Conservation (phyloP, 2,888 invertebrate genomes). For the Chrysolina haemoptera region DNA sequence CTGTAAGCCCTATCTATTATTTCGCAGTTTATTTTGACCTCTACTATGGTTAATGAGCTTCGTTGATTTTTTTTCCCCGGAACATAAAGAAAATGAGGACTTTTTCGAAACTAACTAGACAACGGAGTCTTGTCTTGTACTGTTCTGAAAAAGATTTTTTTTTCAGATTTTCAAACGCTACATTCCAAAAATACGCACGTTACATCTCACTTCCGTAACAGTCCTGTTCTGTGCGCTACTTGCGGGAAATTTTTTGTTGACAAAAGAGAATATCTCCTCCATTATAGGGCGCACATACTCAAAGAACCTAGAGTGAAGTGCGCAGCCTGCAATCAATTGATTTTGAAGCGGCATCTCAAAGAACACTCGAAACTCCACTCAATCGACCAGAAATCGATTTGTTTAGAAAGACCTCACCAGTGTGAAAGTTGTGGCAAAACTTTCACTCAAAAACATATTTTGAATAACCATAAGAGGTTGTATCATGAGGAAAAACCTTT, state of each 20-base stretch:
- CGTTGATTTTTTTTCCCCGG: too few species aligned
- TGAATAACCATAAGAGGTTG: slow-evolving; percentile 25
- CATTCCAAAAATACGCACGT: neutral
- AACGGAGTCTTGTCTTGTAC: neutral
- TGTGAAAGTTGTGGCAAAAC: slow-evolving; percentile 30
- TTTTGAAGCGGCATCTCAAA: neutral
- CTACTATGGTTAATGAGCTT: too few species aligned
- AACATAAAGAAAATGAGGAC: too few species aligned
- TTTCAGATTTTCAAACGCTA: neutral
- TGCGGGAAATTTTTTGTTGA: slow-evolving; percentile 2
- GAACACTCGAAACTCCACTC: neutral
- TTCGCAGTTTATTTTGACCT: too few species aligned
- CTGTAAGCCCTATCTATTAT: too few species aligned
- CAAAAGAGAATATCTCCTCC: neutral
- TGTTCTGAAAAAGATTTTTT: neutral
- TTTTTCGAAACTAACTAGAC: too few species aligned
- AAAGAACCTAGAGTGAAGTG: neutral
- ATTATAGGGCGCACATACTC: neutral
- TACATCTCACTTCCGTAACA: neutral
- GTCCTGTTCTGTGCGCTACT: neutral
- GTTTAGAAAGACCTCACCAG: slow-evolving; percentile 4
- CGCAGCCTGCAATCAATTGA: neutral
- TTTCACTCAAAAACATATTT: slow-evolving; percentile 14
- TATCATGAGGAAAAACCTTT: slow-evolving; percentile 28
- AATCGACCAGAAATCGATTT: neutral